A percentile compares a stretch with the other conserved stretches of the same genome.
phyloP scores from a whole-genome alignment of 2,797 vertebrate genomes.

The Jordanella pulchra region DNA sequence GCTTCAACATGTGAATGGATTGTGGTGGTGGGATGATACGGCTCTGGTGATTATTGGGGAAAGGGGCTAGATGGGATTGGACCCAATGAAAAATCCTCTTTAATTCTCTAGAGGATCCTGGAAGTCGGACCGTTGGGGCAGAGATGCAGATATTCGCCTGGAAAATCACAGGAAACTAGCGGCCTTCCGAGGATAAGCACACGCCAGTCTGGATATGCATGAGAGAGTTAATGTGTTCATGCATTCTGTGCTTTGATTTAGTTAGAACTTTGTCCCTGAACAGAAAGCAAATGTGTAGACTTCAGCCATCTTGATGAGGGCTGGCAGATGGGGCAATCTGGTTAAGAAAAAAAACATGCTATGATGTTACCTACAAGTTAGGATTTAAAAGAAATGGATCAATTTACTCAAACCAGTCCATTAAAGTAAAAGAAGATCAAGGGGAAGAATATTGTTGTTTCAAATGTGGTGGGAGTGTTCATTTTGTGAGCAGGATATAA shows the following conservation, averaged over 20 bases:
- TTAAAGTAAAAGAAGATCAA: not conserved
- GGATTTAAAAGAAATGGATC: not conserved
- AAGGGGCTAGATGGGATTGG: conserved; percentile 69
- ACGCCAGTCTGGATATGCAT: conserved; percentile 55
- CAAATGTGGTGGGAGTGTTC: too few species aligned
- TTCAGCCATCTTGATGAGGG: conserved; percentile 59
- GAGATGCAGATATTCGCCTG: conserved; percentile 13
- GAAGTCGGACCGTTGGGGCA: conserved; percentile 40
- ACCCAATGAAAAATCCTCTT: conserved; percentile 66
- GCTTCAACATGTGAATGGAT: conserved; percentile 21
- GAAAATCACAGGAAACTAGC: conserved; percentile 29
- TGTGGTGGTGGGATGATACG: conserved; percentile 45
- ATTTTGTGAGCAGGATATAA: too few species aligned
- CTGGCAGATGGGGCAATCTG: conserved; percentile 55
- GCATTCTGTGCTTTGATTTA: conserved; percentile 45
- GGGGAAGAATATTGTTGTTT: not conserved
- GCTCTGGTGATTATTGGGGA: conserved; percentile 64
- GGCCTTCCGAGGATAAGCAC: conserved; percentile 57
- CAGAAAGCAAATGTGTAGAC: conserved; percentile 43
- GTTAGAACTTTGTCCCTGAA: conserved; percentile 39
- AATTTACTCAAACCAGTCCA: too few species aligned
- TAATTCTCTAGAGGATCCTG: conserved; percentile 50
- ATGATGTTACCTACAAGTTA: conserved; percentile 9
- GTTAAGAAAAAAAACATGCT: conserved; percentile 26
- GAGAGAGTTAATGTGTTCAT: conserved; percentile 52